phyloP scores from a whole-genome alignment of 2,797 vertebrate genomes.

The Acrossocheilus wenchowensis region DNA sequence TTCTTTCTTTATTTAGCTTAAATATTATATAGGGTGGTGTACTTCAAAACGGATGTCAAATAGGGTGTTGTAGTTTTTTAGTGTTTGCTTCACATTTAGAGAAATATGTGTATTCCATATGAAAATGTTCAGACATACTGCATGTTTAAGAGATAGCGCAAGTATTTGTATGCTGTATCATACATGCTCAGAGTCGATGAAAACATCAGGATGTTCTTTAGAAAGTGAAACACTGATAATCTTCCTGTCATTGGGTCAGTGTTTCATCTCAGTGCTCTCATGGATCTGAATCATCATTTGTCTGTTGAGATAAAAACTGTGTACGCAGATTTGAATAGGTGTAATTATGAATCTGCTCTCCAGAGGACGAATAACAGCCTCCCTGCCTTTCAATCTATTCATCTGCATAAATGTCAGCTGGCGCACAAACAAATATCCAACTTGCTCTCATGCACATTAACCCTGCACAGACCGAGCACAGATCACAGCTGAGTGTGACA shows the following conservation, averaged over 20 bases:
- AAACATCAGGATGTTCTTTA: not conserved
- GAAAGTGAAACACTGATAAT: not conserved
- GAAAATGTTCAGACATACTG: not conserved
- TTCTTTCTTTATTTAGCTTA: too few relatives aligned
- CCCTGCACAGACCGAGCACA: not conserved
- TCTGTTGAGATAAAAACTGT: not conserved
- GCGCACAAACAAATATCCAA: not conserved
- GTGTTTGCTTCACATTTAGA: too few relatives aligned
- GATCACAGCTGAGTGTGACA: not conserved
- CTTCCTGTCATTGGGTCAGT: not conserved
- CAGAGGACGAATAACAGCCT: not conserved
- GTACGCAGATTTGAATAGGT: not conserved
- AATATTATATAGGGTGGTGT: too few relatives aligned
- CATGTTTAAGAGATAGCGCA: not conserved
- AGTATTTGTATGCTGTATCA: not conserved
- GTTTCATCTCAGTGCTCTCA: not conserved
- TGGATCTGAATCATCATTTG: not conserved
- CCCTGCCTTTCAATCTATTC: slow-evolving; percentile 4
- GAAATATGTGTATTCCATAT: too few relatives aligned
- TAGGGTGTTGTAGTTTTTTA: too few relatives aligned
- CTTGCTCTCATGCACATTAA: not conserved
- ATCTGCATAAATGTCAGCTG: not conserved
- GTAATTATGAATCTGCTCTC: slow-evolving; percentile 17
- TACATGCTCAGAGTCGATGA: not conserved
- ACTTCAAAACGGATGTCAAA: too few relatives aligned